Base-by-base conservation (phyloP, 1,140 invertebrate genomes). In the Eueides isabella region DNA sequence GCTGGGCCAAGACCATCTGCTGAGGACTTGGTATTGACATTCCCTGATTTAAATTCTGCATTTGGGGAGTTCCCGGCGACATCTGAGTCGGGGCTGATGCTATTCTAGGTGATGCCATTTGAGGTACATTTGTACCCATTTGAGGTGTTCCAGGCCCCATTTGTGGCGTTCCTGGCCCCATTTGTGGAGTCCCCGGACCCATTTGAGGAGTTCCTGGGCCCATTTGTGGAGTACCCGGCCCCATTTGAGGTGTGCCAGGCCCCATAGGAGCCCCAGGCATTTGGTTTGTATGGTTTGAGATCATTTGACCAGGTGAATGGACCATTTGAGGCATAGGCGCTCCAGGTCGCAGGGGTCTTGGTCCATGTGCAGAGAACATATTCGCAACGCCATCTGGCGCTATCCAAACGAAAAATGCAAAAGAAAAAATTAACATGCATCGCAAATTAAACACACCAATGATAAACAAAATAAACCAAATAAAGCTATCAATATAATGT, bases 351-450 rank as follows among this genome's bases (percentile, higher is more conserved):
- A 90, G 79, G 7, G 84, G 74, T 35, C 91, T 82, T n/a, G 89
- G 83, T 61, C 88, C 90, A 71, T 90, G 90, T 64, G 83, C 71
- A 67, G 91, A 91, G 79, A 91, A 93, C 85, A 93, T 87, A 83
- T 89, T 92, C 79, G 84, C 80, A 80, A 92, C 89, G 87, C 91
- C 85, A 75, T 93, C 91, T 73, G 91, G 90, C 84, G 90, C 91
- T 93, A 90, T 75, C 64, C 61, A 83, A 75, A 87, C 78, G 74
- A 74, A 81, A 85, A 89, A 90, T 73, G 88, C 89, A 89, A 91
- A 92, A 86, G 79, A 90, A 90, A 79, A n/a, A 90, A 85, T 87
- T 82, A 83, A 72, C 85, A 91, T 87, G 87, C 85, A 79, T 78
- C 69, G 84, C 87, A 87, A 88, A 86, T 76, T 78, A 85, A 87